These are phyloP conservation scores for Platycnemis pennipes DNA, from an alignment of 2,888 invertebrate genomes.

Conservation along the genomic window DNA sequence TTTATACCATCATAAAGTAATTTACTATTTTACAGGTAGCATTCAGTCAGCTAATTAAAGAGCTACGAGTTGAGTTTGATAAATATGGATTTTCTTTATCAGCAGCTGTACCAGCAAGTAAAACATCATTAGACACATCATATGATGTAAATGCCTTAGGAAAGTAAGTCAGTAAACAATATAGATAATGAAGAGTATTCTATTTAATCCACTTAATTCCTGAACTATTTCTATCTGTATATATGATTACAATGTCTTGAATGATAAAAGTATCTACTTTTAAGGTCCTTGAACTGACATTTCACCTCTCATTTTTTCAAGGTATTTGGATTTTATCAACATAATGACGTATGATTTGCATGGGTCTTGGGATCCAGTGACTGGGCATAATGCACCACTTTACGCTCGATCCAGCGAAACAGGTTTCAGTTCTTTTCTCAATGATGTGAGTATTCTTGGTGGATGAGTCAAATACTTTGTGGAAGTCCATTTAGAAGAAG, in stretches of 20 bases:
- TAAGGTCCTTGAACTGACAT: not conserved
- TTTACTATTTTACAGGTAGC: constrained; percentile 76
- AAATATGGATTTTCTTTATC: constrained; percentile 81
- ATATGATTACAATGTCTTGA: not conserved
- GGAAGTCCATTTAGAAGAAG: no score
- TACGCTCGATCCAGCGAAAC: constrained; percentile 77
- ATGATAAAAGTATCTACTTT: not conserved
- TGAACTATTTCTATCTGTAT: not conserved
- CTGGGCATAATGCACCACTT: constrained; percentile 86
- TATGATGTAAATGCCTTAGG: constrained; percentile 40
- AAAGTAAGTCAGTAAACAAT: not conserved
- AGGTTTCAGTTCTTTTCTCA: constrained; percentile 49
- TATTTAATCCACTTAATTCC: not conserved
- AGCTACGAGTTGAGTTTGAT: constrained; percentile 81
- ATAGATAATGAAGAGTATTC: not conserved
- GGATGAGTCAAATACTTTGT: no score
- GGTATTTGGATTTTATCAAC: constrained; percentile 84
- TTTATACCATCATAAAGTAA: not conserved
- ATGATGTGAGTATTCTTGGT: constrained; percentile 23
- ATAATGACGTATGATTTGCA: constrained; percentile 89
- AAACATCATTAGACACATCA: constrained; percentile 30
- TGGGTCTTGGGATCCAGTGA: constrained; percentile 84
- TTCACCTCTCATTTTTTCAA: no score
- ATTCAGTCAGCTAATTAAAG: constrained; percentile 81
- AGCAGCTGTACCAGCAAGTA: constrained; percentile 82